phyloP scores from a whole-genome alignment of 2,888 invertebrate genomes.

The Eupsilia transversa region DNA sequence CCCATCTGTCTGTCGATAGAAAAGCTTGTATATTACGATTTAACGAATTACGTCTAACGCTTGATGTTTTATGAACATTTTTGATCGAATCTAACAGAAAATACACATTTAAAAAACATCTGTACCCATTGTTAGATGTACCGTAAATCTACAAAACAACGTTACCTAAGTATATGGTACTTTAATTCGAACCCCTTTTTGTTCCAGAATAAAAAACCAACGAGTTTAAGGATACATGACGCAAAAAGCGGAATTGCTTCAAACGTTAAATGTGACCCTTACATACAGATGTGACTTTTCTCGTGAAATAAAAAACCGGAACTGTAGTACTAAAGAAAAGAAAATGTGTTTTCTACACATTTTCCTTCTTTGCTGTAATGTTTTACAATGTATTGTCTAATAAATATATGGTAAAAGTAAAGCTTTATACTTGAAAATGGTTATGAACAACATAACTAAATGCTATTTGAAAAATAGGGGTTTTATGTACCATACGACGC shows the following conservation, averaged over 20 bases:
- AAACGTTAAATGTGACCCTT: conserved; percentile 3
- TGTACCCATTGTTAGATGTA: too few species aligned
- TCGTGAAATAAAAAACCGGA: conserved; percentile 13
- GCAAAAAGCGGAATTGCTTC: conserved; percentile 57
- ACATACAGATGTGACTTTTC: conserved; percentile 23
- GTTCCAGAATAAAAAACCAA: conserved; percentile 45
- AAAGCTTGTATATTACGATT: conserved; percentile 5
- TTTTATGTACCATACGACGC: neutral
- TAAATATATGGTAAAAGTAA: neutral
- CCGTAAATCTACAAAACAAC: neutral
- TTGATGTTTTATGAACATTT: neutral
- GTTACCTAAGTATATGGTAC: neutral
- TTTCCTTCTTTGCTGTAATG: neutral
- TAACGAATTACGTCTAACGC: neutral
- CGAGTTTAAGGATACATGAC: conserved; percentile 58
- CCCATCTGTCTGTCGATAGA: conserved; percentile 92
- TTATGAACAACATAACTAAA: neutral
- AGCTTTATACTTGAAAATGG: neutral
- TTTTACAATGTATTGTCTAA: neutral
- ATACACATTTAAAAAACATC: neutral
- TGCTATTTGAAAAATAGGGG: neutral
- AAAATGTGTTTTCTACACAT: neutral
- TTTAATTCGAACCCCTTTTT: conserved; percentile 56
- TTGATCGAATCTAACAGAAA: neutral
- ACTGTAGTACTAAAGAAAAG: neutral